Evolutionary conservation across 2,113 vertebrate genomes (phyloP).

Genomic region (Protomyctophum bolini): DNA sequence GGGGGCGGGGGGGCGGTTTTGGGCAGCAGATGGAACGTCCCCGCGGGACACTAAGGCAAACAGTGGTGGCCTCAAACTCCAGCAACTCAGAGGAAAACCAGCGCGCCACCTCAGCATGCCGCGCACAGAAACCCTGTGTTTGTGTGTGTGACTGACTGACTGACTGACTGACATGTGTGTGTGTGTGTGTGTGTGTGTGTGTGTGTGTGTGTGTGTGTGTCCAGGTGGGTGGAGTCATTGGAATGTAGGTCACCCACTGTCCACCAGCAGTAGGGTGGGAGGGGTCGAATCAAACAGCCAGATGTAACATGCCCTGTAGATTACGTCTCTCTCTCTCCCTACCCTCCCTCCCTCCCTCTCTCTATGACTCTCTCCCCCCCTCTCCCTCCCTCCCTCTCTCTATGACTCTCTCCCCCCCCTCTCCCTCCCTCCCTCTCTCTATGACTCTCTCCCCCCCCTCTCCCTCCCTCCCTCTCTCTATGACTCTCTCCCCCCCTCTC

Average conservation of each 20-base stretch:
- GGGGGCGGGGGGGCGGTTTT: conserved; percentile 20
- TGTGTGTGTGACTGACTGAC: conserved; percentile 9
- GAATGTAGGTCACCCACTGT: conserved; percentile 53
- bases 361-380: neutral
- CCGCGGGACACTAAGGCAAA: conserved; percentile 22
- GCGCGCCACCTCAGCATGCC: conserved; percentile 8
- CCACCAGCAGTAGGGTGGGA: neutral
- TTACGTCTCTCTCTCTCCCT: neutral
- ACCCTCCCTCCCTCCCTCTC: neutral
- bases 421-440: neutral
- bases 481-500: neutral
- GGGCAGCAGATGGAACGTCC: conserved; percentile 42
- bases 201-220: conserved; percentile 25
- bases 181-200: conserved; percentile 26
- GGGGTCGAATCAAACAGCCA: conserved; percentile 19
- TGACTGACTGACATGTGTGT: neutral
- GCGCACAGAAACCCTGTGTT: conserved; percentile 16
- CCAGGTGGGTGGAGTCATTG: conserved; percentile 28
- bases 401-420: neutral
- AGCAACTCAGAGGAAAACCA: neutral
- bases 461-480: neutral
- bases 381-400: neutral
- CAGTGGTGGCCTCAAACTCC: conserved; percentile 11
- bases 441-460: neutral
- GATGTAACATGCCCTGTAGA: conserved; percentile 26